These are phyloP conservation scores for Macheiramphus alcinus DNA, from an alignment of 2,113 vertebrate species.

Conservation along the genomic window DNA sequence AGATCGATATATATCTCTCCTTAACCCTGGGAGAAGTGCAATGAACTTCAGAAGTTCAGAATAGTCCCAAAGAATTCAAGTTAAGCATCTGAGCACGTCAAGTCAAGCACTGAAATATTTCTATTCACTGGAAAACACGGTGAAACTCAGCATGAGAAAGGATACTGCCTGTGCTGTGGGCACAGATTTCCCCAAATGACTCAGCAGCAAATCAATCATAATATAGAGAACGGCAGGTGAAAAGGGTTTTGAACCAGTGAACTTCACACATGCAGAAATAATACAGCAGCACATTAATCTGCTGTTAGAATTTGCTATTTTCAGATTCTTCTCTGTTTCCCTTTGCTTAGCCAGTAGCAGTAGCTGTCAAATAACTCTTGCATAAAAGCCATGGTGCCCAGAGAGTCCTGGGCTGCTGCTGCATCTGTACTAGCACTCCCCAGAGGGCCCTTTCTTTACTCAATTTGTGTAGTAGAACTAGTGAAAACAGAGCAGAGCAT, in stretches of 20 bases:
- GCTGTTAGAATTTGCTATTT: background rate
- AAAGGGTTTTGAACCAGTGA: background rate
- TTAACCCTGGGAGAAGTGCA: background rate
- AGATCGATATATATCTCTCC: background rate
- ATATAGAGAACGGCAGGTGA: background rate
- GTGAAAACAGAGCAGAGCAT: background rate
- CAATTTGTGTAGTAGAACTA: background rate
- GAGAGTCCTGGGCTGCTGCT: background rate
- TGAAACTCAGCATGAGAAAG: background rate
- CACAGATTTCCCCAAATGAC: background rate
- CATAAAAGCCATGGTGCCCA: background rate
- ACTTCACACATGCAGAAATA: background rate
- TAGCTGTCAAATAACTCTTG: background rate
- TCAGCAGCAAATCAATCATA: background rate
- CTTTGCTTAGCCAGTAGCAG: background rate
- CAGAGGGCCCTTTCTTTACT: background rate
- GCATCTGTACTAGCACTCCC: background rate
- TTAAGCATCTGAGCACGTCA: background rate
- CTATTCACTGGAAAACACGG: background rate
- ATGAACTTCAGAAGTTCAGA: background rate
- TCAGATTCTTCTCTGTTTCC: background rate
- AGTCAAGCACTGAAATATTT: background rate
- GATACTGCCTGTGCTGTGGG: background rate
- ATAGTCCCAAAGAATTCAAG: background rate
- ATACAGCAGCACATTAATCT: background rate